phyloP scores from a whole-genome alignment of 1,140 invertebrate species.

The Drosophila subobscura region DNA sequence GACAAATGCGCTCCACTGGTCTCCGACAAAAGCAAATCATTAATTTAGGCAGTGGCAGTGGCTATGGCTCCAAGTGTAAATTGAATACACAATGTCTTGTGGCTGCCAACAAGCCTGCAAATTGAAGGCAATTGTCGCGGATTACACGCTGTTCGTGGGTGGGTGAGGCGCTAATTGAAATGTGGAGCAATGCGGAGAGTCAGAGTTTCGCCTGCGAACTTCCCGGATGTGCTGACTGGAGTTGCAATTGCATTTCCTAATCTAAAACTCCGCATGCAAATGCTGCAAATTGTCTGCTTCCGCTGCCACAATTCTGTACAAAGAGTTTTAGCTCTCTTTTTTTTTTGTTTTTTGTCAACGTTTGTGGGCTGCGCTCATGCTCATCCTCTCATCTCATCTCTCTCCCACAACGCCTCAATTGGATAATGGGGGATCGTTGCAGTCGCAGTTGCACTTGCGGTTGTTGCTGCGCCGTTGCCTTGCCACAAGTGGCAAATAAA shows the following conservation, averaged over 20 bases:
- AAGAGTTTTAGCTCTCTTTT: conserved; percentile 34
- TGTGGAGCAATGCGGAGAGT: conserved; percentile 43
- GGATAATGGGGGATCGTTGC: conserved; percentile 74
- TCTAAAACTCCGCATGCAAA: conserved; percentile 33
- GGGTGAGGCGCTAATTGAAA: conserved; percentile 63
- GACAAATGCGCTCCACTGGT: conserved; percentile 42
- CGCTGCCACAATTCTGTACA: conserved; percentile 49
- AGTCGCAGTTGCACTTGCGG: conserved; percentile 8
- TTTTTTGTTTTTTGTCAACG: conserved; percentile 38
- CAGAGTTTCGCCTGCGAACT: conserved; percentile 27
- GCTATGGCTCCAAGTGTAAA: conserved; percentile 25
- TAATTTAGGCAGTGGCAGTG: conserved; percentile 32
- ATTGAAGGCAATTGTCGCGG: conserved; percentile 63
- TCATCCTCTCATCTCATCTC: conserved; percentile 27
- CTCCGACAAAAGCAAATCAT: conserved; percentile 59
- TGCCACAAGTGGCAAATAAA: conserved; percentile 81
- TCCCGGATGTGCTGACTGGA: conserved; percentile 54
- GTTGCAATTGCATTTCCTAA: conserved; percentile 52
- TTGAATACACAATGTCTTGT: conserved; percentile 40
- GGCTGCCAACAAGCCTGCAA: conserved; percentile 46
- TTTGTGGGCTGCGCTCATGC: conserved; percentile 5
- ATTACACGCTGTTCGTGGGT: conserved; percentile 44
- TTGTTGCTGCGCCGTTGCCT: conserved; percentile 42
- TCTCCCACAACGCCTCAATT: conserved; percentile 61
- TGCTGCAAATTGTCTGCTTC: conserved; percentile 41